A percentile compares a stretch with the other conserved stretches of the same genome.
Conservation (phyloP, 2,797 vertebrate genomes). For the Melanotaenia parkinsoni region DNA sequence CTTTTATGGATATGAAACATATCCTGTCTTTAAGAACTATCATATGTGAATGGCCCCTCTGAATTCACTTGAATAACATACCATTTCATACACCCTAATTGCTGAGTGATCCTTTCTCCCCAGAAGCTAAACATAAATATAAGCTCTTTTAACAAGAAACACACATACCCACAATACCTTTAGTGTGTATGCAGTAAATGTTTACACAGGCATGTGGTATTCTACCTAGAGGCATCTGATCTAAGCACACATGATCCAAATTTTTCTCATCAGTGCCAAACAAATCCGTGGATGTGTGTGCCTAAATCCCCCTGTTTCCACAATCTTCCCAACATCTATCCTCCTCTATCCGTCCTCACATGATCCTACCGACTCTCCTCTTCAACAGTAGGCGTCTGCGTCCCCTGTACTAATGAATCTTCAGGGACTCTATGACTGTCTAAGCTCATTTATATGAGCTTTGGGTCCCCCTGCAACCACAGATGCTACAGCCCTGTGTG, state of each 20-base stretch:
- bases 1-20: constrained; percentile 59
- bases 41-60: constrained; percentile 29
- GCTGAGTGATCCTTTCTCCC: constrained; percentile 26
- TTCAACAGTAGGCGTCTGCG: constrained; percentile 56
- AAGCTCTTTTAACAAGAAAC: constrained; percentile 37
- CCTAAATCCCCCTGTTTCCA: constrained; percentile 37
- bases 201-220: constrained; percentile 39
- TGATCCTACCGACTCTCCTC: constrained; percentile 36
- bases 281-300: constrained; percentile 48
- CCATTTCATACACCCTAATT: constrained; percentile 34
- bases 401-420: constrained; percentile 39
- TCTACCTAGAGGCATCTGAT: constrained; percentile 31
- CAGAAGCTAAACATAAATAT: constrained; percentile 28
- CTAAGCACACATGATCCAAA: constrained; percentile 44
- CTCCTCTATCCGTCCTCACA: constrained; percentile 31
- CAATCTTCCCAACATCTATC: constrained; percentile 12
- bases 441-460: constrained; percentile 48
- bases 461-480: constrained; percentile 33
- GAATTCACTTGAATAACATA: constrained; percentile 22
- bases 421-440: constrained; percentile 35
- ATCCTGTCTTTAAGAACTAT: constrained; percentile 59
- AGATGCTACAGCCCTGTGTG: constrained; percentile 49
- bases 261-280: constrained; percentile 60
- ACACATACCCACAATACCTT: constrained; percentile 18
- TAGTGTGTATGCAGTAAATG: constrained; percentile 33